These are phyloP conservation scores for Lutraria rhynchaena DNA, from an alignment of 1,140 invertebrate species.

Conservation along the genomic window DNA sequence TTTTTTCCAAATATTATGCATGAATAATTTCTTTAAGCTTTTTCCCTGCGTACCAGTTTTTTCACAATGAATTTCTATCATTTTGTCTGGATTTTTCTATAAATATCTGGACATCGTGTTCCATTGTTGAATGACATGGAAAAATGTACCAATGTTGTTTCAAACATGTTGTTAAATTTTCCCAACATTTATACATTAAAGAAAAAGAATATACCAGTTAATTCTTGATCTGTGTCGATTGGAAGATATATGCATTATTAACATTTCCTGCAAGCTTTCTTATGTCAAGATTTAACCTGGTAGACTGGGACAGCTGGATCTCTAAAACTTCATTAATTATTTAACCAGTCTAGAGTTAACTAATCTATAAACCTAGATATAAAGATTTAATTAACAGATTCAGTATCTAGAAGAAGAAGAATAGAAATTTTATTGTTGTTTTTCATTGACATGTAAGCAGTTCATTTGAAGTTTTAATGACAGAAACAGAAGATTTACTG, in stretches of 20 bases:
- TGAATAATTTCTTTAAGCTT: too few species aligned
- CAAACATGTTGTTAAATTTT: not conserved
- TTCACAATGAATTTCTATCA: too few species aligned
- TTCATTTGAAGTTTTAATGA: constrained; percentile 34
- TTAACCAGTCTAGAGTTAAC: constrained; percentile 37
- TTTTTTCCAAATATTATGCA: too few species aligned
- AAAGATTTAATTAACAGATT: constrained; percentile 56
- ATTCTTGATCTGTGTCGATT: constrained; percentile 16
- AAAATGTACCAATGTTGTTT: not conserved
- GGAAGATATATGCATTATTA: constrained; percentile 39
- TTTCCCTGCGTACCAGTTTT: too few species aligned
- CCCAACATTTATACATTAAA: not conserved
- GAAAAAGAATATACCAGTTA: not conserved
- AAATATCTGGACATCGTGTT: too few species aligned
- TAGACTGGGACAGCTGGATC: constrained; percentile 44
- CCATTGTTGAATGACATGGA: not conserved
- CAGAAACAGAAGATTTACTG: not conserved
- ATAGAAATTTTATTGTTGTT: constrained; percentile 47
- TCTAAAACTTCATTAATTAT: constrained; percentile 54
- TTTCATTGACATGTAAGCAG: constrained; percentile 44
- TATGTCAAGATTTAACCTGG: constrained; percentile 38
- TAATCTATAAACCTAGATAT: constrained; percentile 53
- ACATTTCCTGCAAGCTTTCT: constrained; percentile 26
- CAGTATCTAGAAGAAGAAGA: constrained; percentile 19
- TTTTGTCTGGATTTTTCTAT: too few species aligned